Conservation (phyloP, 2,797 vertebrate species). For the Ctenochaetus hawaiiensis region DNA sequence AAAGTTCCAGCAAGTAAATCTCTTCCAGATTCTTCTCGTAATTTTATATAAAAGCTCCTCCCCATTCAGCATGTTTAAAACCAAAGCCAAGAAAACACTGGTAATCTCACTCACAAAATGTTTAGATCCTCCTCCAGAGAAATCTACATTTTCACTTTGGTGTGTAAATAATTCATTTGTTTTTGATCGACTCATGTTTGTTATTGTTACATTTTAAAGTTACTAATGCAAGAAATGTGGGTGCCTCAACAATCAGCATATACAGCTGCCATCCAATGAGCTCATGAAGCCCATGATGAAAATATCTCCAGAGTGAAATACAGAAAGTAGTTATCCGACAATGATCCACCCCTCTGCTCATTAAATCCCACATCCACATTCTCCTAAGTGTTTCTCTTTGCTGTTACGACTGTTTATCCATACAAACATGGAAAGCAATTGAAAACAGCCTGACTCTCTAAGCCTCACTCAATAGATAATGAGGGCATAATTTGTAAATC, state of each 20-base stretch:
- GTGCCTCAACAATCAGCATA: conserved; percentile 25
- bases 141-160: conserved; percentile 7
- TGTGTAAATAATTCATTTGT: too few species aligned
- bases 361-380: conserved; percentile 32
- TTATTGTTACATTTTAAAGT: conserved; percentile 20
- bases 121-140: conserved; percentile 28
- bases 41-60: conserved; percentile 44
- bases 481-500: conserved; percentile 12
- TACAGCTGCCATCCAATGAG: conserved; percentile 14
- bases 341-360: conserved; percentile 33
- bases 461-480: conserved; percentile 11
- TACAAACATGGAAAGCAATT: conserved; percentile 30
- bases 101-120: conserved; percentile 17
- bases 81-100: conserved; percentile 32
- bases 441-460: conserved; percentile 40
- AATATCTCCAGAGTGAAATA: conserved; percentile 35
- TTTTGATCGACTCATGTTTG: conserved; percentile 3
- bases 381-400: conserved; percentile 39
- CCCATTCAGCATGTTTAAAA: conserved; percentile 41
- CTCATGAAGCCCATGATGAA: conserved; percentile 25
- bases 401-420: conserved; percentile 31
- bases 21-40: conserved; percentile 39
- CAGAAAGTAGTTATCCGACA: conserved; percentile 27
- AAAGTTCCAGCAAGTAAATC: conserved; percentile 28
- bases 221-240: conserved; percentile 41